Conservation (phyloP, 2,113 vertebrate genomes). For the Megalops atlanticus region DNA sequence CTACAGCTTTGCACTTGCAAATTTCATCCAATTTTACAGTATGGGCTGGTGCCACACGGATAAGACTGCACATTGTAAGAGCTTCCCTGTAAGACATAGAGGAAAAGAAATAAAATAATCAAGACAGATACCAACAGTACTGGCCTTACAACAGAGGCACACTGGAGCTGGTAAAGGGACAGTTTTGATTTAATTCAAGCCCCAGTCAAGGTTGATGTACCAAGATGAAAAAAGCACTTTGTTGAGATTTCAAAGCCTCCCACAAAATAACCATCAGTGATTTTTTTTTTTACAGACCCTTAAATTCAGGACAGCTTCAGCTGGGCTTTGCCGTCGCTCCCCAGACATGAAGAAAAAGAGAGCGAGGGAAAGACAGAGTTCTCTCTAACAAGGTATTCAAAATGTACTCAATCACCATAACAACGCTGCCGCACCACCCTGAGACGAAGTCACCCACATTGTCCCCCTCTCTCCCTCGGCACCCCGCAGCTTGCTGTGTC, state of each 20-base stretch:
- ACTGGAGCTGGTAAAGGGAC: too few species aligned
- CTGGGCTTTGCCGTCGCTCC: too few species aligned
- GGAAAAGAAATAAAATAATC: too few species aligned
- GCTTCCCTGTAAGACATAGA: too few species aligned
- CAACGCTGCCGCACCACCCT: not conserved
- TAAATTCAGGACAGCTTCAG: not conserved
- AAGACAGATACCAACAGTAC: too few species aligned
- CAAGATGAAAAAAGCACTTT: not conserved
- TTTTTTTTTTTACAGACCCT: not conserved
- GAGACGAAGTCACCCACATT: not conserved
- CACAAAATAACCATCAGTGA: not conserved
- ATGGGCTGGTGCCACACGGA: too few species aligned
- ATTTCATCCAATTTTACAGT: too few species aligned
- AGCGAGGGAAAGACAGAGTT: not conserved
- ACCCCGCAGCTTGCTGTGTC: not conserved
- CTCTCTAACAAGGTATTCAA: not conserved
- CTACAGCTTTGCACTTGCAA: constrained; percentile 15
- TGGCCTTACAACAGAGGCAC: too few species aligned
- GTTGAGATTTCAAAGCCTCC: not conserved
- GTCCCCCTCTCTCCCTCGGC: not conserved
- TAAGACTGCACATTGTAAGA: too few species aligned
- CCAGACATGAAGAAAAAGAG: not conserved
- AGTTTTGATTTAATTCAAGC: not conserved
- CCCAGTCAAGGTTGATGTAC: not conserved
- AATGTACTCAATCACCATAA: not conserved